Percentiles rank a stretch among this genome's conserved stretches.
Evolutionary conservation across 2,888 invertebrate genomes (phyloP).

Genomic region (Brachyptera putata): DNA sequence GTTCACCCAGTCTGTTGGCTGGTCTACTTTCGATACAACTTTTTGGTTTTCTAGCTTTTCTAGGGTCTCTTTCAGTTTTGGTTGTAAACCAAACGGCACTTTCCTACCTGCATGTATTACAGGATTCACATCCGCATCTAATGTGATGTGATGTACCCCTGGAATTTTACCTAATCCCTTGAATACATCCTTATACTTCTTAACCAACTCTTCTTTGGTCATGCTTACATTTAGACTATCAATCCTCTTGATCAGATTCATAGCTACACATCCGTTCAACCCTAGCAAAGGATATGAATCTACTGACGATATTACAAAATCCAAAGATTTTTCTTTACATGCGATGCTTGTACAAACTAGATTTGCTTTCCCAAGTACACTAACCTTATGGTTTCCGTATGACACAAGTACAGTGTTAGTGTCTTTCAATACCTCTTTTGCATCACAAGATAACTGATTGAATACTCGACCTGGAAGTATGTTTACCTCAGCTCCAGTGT

Average conservation of each 20-base stretch:
- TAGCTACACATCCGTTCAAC: neutral
- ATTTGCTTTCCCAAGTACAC: neutral
- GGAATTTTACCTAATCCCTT: too few species aligned
- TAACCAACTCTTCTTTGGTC: too few species aligned
- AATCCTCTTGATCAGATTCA: neutral
- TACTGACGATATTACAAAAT: neutral
- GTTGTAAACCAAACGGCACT: neutral
- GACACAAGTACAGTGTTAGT: neutral
- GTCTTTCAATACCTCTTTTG: neutral
- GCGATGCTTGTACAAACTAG: neutral
- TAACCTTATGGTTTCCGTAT: neutral
- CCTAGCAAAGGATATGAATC: neutral
- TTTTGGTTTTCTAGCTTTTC: neutral
- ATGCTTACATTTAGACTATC: neutral
- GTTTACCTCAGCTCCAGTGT: neutral
- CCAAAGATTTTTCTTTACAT: neutral
- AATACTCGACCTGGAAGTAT: neutral
- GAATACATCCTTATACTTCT: too few species aligned
- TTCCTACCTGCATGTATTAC: slow-evolving; percentile 3
- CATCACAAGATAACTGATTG: neutral
- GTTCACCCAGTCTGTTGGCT: slow-evolving; percentile 15
- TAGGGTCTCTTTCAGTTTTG: neutral
- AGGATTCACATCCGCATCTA: neutral
- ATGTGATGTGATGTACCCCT: neutral
- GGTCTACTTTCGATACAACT: neutral